Percentiles rank a stretch among this genome's conserved stretches.
These are phyloP conservation scores for Dione juno DNA, from an alignment of 2,888 invertebrate genomes.

Conservation along the genomic window DNA sequence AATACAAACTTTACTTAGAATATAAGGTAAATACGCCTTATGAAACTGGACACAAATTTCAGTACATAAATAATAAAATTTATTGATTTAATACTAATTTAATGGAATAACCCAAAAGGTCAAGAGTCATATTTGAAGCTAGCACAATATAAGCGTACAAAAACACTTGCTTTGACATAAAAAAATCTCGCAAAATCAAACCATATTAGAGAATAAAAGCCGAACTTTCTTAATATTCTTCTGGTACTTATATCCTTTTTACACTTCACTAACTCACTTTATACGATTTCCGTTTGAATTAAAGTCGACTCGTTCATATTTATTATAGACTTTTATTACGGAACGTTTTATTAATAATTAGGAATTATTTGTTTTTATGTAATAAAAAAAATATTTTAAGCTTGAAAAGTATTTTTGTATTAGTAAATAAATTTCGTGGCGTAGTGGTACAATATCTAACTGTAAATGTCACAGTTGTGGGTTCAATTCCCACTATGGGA, in stretches of 20 bases:
- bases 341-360: conserved; percentile 19
- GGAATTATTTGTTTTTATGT: neutral
- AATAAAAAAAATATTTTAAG: neutral
- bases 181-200: conserved; percentile 8
- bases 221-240: conserved; percentile 17
- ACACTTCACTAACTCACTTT: conserved; percentile 27
- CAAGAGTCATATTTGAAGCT: neutral
- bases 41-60: neutral
- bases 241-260: conserved; percentile 17
- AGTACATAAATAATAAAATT: neutral
- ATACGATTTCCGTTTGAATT: conserved; percentile 24
- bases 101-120: neutral
- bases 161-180: conserved; percentile 13
- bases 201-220: neutral
- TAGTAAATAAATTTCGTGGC: neutral
- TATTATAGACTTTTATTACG: conserved; percentile 2
- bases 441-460: too few relatives aligned
- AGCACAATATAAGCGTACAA: conserved; percentile 4
- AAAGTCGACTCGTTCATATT: conserved; percentile 9
- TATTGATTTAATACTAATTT: conserved; percentile 2
- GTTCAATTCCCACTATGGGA: neutral
- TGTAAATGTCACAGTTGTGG: neutral
- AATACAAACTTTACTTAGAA: too few relatives aligned
- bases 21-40: too few relatives aligned
- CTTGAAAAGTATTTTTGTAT: neutral